phyloP scores from a whole-genome alignment of 2,113 vertebrate species.

The Oryzias celebensis region DNA sequence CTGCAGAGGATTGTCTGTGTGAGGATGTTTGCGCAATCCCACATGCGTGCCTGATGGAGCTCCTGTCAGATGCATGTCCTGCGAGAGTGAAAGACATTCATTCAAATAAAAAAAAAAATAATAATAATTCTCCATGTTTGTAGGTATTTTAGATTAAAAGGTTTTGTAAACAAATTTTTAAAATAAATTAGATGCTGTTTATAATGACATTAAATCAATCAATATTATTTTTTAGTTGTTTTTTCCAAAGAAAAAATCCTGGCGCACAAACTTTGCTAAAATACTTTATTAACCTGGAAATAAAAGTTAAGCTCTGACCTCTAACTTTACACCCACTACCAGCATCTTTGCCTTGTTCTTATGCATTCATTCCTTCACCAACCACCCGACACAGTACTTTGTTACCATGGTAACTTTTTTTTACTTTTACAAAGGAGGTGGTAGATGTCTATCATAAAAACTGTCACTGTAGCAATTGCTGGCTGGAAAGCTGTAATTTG shows the following conservation, averaged over 20 bases:
- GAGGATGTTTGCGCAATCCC: constrained; percentile 38
- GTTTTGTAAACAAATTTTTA: background rate
- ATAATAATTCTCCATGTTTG: background rate
- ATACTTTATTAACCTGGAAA: constrained; percentile 5
- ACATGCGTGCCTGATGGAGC: constrained; percentile 19
- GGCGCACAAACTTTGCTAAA: background rate
- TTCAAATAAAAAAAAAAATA: constrained; percentile 14
- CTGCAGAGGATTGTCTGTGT: constrained; percentile 19
- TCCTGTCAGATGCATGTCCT: constrained; percentile 35
- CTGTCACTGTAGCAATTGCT: constrained; percentile 33
- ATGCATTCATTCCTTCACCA: constrained; percentile 14
- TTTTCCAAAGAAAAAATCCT: background rate
- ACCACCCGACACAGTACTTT: constrained; percentile 35
- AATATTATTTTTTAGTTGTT: background rate
- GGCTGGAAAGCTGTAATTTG: constrained; percentile 44
- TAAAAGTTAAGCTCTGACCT: constrained; percentile 15
- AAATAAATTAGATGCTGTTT: no score
- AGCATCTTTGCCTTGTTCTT: constrained; percentile 23
- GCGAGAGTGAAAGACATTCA: constrained; percentile 41
- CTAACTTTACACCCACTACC: constrained; percentile 22
- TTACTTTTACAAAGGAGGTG: constrained; percentile 32
- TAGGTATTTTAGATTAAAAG: constrained; percentile 11
- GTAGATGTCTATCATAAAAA: constrained; percentile 54
- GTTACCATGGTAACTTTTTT: constrained; percentile 70
- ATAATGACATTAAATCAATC: no score